Conservation (phyloP, 2,888 invertebrate genomes). For the Morinoia aosen region DNA sequence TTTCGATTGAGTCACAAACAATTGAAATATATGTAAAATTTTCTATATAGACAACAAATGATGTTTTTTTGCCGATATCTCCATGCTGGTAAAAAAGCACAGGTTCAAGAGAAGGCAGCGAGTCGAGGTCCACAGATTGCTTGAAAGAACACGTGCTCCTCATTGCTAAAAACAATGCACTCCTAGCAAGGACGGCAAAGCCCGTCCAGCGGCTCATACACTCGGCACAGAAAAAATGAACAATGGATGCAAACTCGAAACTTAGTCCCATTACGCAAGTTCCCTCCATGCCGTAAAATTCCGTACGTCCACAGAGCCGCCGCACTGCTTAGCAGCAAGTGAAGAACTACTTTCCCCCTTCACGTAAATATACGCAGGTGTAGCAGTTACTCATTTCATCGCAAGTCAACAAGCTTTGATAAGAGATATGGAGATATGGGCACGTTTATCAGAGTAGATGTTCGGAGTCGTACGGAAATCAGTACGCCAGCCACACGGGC, state of each 20-base stretch:
- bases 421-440: constrained; percentile 13
- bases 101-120: neutral
- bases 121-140: too few species aligned
- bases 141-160: too few species aligned
- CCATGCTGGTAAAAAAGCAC: neutral
- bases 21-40: neutral
- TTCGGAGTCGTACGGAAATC: neutral
- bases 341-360: neutral
- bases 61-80: neutral
- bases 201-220: neutral
- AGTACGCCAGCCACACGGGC: neutral
- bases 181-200: neutral
- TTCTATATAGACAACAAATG: neutral
- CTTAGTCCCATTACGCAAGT: too few species aligned
- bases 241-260: neutral
- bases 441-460: constrained; percentile 48
- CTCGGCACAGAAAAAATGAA: neutral
- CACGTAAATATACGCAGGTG: neutral
- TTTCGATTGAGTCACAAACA: neutral
- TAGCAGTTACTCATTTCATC: constrained; percentile 53
- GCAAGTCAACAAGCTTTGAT: constrained; percentile 53
- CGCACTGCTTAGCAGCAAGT: neutral
- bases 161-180: too few species aligned
- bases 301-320: neutral
- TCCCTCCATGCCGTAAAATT: neutral